Evolutionary conservation across 2,888 invertebrate species (phyloP).

Genomic region (Sarcophaga variegata): DNA sequence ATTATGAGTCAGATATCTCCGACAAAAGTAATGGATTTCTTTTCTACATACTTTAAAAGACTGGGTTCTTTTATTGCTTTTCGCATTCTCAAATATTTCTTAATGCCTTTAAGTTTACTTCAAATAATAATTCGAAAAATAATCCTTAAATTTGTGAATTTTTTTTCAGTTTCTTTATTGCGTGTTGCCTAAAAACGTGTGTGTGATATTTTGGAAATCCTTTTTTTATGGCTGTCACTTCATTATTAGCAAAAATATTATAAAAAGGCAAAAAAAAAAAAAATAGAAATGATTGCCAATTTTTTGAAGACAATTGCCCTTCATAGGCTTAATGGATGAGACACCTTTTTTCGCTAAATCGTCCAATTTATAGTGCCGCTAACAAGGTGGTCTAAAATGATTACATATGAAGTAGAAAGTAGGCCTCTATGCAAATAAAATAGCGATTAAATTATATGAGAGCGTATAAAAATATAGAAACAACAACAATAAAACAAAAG

Average conservation of each 20-base stretch:
- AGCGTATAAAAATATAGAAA: constrained; percentile 1
- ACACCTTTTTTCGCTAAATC: constrained; percentile 10
- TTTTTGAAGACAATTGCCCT: neutral
- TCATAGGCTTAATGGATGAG: neutral
- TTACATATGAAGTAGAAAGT: constrained; percentile 5
- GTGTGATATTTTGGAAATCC: neutral
- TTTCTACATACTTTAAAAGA: no score
- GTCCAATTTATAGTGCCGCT: neutral
- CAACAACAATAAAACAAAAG: constrained; percentile 35
- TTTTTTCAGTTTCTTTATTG: neutral
- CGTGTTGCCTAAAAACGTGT: neutral
- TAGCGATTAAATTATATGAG: constrained; percentile 49
- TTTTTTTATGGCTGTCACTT: neutral
- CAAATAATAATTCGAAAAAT: no score
- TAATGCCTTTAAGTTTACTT: neutral
- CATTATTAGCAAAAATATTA: neutral
- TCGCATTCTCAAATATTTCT: neutral
- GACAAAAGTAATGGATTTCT: no score
- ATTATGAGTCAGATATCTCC: no score
- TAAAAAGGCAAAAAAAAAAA: neutral
- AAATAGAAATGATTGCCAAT: neutral
- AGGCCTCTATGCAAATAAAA: constrained; percentile 54
- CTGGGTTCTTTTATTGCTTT: neutral
- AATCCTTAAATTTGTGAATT: no score
- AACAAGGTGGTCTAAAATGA: constrained; percentile 15